Base-by-base conservation (phyloP, 2,113 vertebrate species). In the Mystacornis crossleyi region DNA sequence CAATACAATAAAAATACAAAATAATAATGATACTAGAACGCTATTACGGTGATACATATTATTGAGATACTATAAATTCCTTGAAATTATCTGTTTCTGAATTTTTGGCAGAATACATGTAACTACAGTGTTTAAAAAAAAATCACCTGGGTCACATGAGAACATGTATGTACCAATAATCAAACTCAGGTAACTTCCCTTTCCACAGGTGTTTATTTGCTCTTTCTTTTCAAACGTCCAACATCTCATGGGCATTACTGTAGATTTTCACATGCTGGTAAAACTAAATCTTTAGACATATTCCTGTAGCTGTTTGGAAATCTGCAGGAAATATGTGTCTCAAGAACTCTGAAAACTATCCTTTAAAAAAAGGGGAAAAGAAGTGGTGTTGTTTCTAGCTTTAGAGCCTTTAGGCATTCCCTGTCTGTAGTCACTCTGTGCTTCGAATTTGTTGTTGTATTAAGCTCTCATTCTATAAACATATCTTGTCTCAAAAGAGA, bases 401-500 rank as follows among this genome's bases (percentile, higher is more conserved):
- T 90, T 89, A 69, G 17, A 91, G 57, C 53, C 74, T 96, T 82
- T 75, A 65, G 66, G 34, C 34, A 90, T 72, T 81, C 50, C 4
- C 17, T 65, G 16, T 80, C 66, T 85, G 34, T 40, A 81, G 81
- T 43, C 18, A 93, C 18, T 64, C 43, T 77, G 62, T 88, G 75
- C 54, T 86, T 82, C 90, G 81, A 90, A 85, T 96, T 95, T 93
- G 14, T 94, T 90, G 54, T 50, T 62, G 18, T 62, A 88, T 73
- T 95, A 94, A 72, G 33, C 58, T 82, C 54, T 72, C 25, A 62
- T 91, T 86, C 81, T 88, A 48, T 83, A 94, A 93, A 70, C 40
- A 88, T 15, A 21, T 70, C 34, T 69, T 91, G 42, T 70, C 71
- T 90, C 81, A 87, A 87, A 94, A 91, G 33, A 88, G 20, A 54